phyloP scores from a whole-genome alignment of 2,888 invertebrate species.

The Arge pagana region DNA sequence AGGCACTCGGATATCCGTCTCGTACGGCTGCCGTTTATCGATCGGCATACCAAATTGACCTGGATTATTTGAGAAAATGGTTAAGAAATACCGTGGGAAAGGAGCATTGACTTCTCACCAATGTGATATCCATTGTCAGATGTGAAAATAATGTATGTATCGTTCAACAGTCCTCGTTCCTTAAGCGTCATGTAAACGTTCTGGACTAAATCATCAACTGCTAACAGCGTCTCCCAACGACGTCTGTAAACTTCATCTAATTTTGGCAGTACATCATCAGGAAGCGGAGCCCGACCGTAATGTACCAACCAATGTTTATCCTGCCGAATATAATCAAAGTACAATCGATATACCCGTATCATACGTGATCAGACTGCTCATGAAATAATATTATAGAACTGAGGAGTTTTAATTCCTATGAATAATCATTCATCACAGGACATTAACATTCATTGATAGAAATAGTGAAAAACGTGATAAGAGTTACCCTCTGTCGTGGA shows the following conservation, averaged over 20 bases:
- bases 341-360: no score
- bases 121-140: conserved; percentile 93
- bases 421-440: no score
- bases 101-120: conserved; percentile 60
- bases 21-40: conserved; percentile 91
- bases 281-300: conserved; percentile 71
- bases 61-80: conserved; percentile 51
- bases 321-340: no score
- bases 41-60: conserved; percentile 87
- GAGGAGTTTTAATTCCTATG: no score
- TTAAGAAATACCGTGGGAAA: not conserved
- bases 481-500: conserved; percentile 46
- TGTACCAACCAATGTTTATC: conserved; percentile 86
- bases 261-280: conserved; percentile 62
- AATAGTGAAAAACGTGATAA: conserved; percentile 20
- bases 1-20: conserved; percentile 86
- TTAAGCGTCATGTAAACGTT: conserved; percentile 66
- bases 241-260: conserved; percentile 74
- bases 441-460: not conserved
- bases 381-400: no score
- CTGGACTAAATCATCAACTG: conserved; percentile 85
- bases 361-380: no score
- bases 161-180: conserved; percentile 62
- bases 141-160: conserved; percentile 82
- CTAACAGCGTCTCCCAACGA: conserved; percentile 79